phyloP scores from a whole-genome alignment of 2,797 vertebrate genomes.

The Steatocranus sp. region DNA sequence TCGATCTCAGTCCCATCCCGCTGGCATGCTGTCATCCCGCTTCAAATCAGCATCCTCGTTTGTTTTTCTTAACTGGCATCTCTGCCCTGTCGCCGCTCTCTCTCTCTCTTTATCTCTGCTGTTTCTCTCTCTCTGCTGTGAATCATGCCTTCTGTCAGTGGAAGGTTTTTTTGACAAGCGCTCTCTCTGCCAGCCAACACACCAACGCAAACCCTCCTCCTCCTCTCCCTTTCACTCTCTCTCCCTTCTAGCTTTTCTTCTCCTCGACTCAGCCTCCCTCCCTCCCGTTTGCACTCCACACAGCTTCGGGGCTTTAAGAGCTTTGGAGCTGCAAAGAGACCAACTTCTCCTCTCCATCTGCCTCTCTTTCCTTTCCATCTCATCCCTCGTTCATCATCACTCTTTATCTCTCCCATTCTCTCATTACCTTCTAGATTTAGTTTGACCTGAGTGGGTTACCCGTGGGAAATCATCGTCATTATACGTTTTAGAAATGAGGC shows the following conservation, averaged over 20 bases:
- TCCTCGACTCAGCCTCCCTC: constrained; percentile 28
- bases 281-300: constrained; percentile 40
- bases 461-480: constrained; percentile 55
- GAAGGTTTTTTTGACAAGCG: constrained; percentile 64
- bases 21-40: constrained; percentile 23
- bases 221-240: constrained; percentile 28
- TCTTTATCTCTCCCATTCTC: background rate
- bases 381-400: background rate
- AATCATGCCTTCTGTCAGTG: constrained; percentile 76
- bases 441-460: constrained; percentile 49
- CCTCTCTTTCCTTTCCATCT: constrained; percentile 2
- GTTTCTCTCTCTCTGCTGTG: constrained; percentile 58
- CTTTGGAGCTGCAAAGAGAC: constrained; percentile 54
- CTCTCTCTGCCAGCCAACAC: constrained; percentile 68
- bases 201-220: constrained; percentile 69
- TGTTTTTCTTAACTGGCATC: constrained; percentile 54
- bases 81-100: constrained; percentile 30
- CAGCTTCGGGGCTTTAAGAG: constrained; percentile 57
- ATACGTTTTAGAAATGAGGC: constrained; percentile 33
- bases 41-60: constrained; percentile 38
- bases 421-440: constrained; percentile 43
- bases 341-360: constrained; percentile 57
- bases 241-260: constrained; percentile 23
- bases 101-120: constrained; percentile 21
- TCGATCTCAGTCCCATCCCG: constrained; percentile 26